These are phyloP conservation scores for Porites rus DNA, from an alignment of 92 coral and sea anemone species.

Conservation along the genomic window DNA sequence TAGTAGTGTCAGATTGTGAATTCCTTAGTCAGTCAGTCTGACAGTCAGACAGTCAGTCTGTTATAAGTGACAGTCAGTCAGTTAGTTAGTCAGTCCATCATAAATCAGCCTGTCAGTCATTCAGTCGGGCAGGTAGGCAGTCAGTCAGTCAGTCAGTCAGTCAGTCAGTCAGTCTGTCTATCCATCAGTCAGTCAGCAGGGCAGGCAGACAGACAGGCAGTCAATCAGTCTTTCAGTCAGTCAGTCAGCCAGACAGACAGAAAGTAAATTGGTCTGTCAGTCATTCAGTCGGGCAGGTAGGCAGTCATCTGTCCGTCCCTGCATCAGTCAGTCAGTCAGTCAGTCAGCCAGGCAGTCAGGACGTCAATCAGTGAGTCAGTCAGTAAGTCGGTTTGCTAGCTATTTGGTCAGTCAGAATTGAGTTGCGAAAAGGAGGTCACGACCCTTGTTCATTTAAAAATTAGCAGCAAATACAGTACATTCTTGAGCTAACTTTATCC, in stretches of 20 bases:
- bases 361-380: too few species aligned
- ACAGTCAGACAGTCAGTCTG: background rate
- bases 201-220: background rate
- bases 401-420: too few species aligned
- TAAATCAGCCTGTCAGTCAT: background rate
- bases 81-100: background rate
- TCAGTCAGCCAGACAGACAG: background rate
- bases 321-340: background rate
- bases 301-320: background rate
- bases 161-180: background rate
- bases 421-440: too few species aligned
- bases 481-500: too few species aligned
- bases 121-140: background rate
- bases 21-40: background rate
- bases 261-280: background rate
- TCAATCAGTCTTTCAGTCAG: background rate
- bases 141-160: background rate
- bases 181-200: background rate
- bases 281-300: background rate
- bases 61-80: background rate
- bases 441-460: too few species aligned
- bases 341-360: background rate
- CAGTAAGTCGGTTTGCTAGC: too few species aligned
- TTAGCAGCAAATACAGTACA: too few species aligned
- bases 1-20: background rate